These are phyloP conservation scores for Rhopalosiphum maidis DNA, from an alignment of 1,140 invertebrate genomes.

Conservation along the genomic window DNA sequence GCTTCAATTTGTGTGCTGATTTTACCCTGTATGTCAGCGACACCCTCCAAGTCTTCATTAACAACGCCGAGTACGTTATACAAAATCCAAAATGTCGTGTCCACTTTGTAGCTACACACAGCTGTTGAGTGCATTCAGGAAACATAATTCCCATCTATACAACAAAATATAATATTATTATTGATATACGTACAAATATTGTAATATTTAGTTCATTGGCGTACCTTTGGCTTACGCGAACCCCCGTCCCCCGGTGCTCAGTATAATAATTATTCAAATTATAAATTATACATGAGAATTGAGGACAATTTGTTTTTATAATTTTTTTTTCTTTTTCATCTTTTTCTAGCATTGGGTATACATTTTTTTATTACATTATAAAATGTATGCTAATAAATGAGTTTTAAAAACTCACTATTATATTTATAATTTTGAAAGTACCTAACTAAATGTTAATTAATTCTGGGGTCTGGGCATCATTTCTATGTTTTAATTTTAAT, in stretches of 20 bases:
- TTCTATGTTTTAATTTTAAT: too few species aligned
- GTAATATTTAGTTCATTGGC: background rate
- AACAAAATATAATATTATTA: background rate
- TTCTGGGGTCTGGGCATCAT: too few species aligned
- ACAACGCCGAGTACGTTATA: constrained; percentile 86
- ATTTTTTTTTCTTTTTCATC: background rate
- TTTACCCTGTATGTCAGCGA: constrained; percentile 93
- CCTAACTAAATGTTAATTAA: background rate
- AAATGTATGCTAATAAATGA: background rate
- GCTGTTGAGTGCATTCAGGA: constrained; percentile 78
- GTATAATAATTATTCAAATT: background rate
- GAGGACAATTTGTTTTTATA: background rate
- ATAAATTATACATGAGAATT: background rate
- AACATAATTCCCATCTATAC: constrained; percentile 89
- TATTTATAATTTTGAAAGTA: background rate
- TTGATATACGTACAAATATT: background rate
- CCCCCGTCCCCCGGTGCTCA: too few species aligned
- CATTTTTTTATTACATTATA: background rate
- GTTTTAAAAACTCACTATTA: background rate
- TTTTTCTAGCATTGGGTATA: background rate
- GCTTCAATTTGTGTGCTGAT: constrained; percentile 88
- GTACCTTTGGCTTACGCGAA: background rate
- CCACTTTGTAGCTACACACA: constrained; percentile 90
- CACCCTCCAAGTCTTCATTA: constrained; percentile 94
- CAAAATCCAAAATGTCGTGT: constrained; percentile 89